Evolutionary conservation across 2,113 vertebrate species (phyloP), one percentile per base, ranked within the genome.

Genomic region (Cervus canadensis): DNA sequence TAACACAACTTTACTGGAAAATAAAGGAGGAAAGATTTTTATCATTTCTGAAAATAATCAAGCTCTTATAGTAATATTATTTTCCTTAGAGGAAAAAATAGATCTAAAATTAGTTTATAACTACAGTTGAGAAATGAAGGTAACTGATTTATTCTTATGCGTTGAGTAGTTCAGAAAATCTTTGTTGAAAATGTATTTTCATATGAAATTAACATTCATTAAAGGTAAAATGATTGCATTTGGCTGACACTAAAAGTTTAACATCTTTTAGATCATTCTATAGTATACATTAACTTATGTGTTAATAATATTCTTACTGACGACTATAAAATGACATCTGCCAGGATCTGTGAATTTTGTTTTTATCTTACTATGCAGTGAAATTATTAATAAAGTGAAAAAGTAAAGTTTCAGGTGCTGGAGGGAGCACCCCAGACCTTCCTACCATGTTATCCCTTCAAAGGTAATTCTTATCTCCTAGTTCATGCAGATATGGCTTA

Each of bases 351-450:
- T 30, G 84, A 81, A 13, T 40, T 74, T 81, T 76, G 33, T 52
- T 43, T 87, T 33, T 81, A 89, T 96, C 79, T 97, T 54, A 88
- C 40, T 52, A 8, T 26, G 23, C 8, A 79, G 26, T 88, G 40
- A 95, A 96, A 96, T 87, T 89, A 76, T 76, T 76, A 76, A 43
- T 76, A 67, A 95, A 21, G 6, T 71, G 54, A 87, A 87, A 57
- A 62, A 30, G 36, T 84, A 87, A 79, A 62, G 54, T 36, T 95
- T 86, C 30, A 92, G 25, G 26, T 71, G 28, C 83, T 92, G 71
- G 57, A 95, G 40, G 45, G 36, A 59, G 33, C n/a, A 43, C 3
- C 15, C 33, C 52, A 79, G 23, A 36, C 5, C 30, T 85, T 50
- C 5, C 8, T 90, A 33, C 33, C 43, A 71, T 84, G 93, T 28